Evolutionary conservation across 1,140 invertebrate species (phyloP).

Genomic region (Drosophila parvula): DNA sequence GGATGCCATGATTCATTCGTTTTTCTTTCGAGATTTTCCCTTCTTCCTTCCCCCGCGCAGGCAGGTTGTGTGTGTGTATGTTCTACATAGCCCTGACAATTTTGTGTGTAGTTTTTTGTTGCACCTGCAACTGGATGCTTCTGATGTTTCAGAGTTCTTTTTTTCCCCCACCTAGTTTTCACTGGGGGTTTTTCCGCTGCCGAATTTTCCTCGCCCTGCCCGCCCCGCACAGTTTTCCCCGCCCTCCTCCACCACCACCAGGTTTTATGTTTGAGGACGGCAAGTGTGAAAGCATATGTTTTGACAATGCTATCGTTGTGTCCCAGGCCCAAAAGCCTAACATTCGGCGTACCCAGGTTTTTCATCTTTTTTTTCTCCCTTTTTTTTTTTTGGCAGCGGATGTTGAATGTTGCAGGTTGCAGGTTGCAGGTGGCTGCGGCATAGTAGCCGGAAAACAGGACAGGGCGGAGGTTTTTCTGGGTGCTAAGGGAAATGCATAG

Average conservation of each 20-base stretch:
- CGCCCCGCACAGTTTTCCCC: constrained; percentile 1
- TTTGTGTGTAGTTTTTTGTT: constrained; percentile 25
- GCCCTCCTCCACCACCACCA: not conserved
- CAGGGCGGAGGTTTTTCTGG: constrained; percentile 3
- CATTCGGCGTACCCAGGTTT: not conserved
- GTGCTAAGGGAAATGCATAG: constrained; percentile 25
- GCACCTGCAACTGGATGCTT: constrained; percentile 14
- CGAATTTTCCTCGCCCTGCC: not conserved
- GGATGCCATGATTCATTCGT: not conserved
- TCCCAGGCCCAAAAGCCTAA: constrained; percentile 22
- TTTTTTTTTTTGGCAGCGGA: constrained; percentile 19
- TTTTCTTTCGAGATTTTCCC: not conserved
- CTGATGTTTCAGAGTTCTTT: constrained; percentile 1
- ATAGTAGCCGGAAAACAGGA: not conserved
- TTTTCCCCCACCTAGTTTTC: constrained; percentile 1
- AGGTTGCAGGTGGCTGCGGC: not conserved
- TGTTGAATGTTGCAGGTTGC: constrained; percentile 29
- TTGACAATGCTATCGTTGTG: constrained; percentile 64
- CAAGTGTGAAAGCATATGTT: constrained; percentile 81
- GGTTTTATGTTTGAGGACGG: constrained; percentile 50
- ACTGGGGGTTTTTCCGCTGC: constrained; percentile 3
- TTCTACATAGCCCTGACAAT: constrained; percentile 8
- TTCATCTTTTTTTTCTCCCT: not conserved
- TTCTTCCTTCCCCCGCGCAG: not conserved
- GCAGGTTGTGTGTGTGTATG: not conserved